phyloP scores from a whole-genome alignment of 2,113 vertebrate genomes.

The Polyodon spathula region DNA sequence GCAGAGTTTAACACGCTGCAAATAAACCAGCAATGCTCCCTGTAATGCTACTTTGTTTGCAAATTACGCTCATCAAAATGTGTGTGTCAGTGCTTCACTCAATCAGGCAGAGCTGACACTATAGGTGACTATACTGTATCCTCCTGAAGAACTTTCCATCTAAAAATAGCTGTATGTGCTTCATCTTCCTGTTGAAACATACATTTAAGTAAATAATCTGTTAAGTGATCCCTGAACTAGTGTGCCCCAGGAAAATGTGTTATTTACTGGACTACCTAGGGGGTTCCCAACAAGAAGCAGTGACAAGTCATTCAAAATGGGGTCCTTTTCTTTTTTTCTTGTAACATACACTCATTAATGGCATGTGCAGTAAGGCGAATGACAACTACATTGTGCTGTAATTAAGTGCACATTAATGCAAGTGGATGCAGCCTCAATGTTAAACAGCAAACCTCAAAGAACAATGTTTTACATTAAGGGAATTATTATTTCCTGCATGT shows the following conservation, averaged over 20 bases:
- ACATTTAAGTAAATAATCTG: slow-evolving; percentile 4
- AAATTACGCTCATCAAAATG: not conserved
- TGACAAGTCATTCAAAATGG: not conserved
- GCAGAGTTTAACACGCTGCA: slow-evolving; percentile 40
- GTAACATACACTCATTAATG: not conserved
- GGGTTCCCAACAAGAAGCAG: not conserved
- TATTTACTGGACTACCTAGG: not conserved
- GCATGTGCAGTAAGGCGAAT: not conserved
- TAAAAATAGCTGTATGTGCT: not conserved
- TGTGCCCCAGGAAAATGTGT: slow-evolving; percentile 6
- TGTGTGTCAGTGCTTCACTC: not conserved
- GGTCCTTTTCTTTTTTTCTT: not conserved
- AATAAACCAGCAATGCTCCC: slow-evolving; percentile 12
- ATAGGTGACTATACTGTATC: not conserved
- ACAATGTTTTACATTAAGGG: too few relatives aligned
- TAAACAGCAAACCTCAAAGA: too few relatives aligned
- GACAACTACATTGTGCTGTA: too few relatives aligned
- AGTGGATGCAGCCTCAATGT: too few relatives aligned
- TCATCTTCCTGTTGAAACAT: not conserved
- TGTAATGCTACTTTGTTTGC: slow-evolving; percentile 6
- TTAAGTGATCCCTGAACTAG: slow-evolving; percentile 6
- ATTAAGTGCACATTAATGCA: too few relatives aligned
- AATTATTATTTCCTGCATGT: too few relatives aligned
- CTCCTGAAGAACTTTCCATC: not conserved
- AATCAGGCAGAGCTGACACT: not conserved